Evolutionary conservation across 2,797 vertebrate genomes (phyloP).

Genomic region (Naso thynnoides): DNA sequence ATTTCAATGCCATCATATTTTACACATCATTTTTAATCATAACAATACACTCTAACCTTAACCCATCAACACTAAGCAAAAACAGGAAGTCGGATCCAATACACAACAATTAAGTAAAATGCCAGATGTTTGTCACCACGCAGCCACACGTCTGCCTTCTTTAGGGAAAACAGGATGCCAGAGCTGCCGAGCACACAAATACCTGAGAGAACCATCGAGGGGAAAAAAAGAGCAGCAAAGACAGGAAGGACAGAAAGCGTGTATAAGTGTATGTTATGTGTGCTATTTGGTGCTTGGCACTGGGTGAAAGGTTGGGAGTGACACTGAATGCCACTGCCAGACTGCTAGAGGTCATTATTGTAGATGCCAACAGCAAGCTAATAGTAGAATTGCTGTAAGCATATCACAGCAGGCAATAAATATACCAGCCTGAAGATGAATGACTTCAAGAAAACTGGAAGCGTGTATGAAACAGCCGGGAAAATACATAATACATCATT

Average conservation of each 20-base stretch:
- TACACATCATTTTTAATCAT: no score
- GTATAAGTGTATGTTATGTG: slow-evolving; percentile 6
- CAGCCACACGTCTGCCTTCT: no score
- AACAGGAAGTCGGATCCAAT: no score
- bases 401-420: slow-evolving; percentile 48
- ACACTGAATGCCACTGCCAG: slow-evolving; percentile 46
- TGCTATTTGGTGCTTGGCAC: slow-evolving; percentile 39
- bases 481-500: slow-evolving; percentile 3
- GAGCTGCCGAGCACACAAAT: no score
- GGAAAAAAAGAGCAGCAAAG: no score
- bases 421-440: slow-evolving; percentile 37
- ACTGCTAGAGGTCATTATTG: slow-evolving; percentile 64
- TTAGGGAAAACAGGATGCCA: no score
- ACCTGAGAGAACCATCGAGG: slow-evolving; percentile 37
- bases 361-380: slow-evolving; percentile 62
- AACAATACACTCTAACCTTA: no score
- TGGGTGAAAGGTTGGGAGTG: slow-evolving; percentile 59
- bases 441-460: slow-evolving; percentile 8
- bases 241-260: no score
- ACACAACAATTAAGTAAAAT: no score
- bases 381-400: slow-evolving; percentile 50
- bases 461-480: not conserved
- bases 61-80: no score
- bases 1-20: no score
- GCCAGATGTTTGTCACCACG: no score